Base-by-base conservation (phyloP, 2,113 vertebrate genomes). In the Catharus bicknelli region DNA sequence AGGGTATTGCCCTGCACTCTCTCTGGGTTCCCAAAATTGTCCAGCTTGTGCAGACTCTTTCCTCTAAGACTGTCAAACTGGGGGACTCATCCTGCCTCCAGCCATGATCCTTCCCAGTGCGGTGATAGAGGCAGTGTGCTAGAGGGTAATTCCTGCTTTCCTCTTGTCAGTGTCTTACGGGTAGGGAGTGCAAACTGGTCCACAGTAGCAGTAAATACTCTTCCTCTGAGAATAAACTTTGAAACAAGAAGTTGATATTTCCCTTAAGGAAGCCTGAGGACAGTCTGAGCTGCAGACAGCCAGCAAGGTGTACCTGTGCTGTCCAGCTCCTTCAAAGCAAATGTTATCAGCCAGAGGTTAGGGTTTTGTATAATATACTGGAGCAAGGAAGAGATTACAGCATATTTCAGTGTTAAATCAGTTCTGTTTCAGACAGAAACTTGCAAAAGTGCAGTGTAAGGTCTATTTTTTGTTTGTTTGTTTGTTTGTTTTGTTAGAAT, bases 101-200 rank as follows among this genome's bases (percentile, higher is more conserved):
- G 0, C 61, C 4, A 0, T 9, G 47, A 17, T 63, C n/a, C 42
- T 50, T 68, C 74, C 15, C 34, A 21, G 50, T 1, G 2, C 59
- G 15, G 7, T 66, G 36, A 34, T 5, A 11, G 10, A 54, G 30
- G 16, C 47, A 53, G 21, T 2, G 5, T n/a, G 7, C 36, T 75
- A 10, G 51, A 43, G 23, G n/a, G 42, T 48, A 36, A 61, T 81
- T 72, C 32, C 34, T 19, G 22, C 57, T 54, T 80, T 81, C 21
- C 10, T 80, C 42, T 43, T 76, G 30, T 32, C 61, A 5, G 40
- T 32, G 15, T 48, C 6, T 11, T 40, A 19, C 8, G 29, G 18
- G 10, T n/a, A 54, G 30, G 50, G 29, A 76, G 12, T 27, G 36
- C 43, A 82, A 50, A 62, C 16, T 40, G 15, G 16, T 66, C 27